These are phyloP conservation scores for Pleuronectes platessa DNA, from an alignment of 2,113 vertebrate genomes.

Conservation along the genomic window DNA sequence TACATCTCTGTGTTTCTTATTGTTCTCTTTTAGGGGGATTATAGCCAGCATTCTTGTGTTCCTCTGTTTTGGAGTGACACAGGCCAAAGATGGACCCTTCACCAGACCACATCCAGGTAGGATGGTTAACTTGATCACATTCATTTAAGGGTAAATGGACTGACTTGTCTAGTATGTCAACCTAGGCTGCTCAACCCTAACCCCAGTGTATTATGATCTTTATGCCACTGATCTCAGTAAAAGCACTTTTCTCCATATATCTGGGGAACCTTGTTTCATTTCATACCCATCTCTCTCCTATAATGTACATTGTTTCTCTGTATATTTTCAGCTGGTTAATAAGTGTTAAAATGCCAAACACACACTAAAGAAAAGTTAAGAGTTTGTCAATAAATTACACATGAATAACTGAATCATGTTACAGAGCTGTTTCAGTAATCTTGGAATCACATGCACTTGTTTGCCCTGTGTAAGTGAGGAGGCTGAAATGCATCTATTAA, in stretches of 20 bases:
- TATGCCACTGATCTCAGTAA: no score
- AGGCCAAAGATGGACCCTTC: slow-evolving; percentile 98
- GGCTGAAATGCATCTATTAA: not conserved
- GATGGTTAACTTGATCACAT: not conserved
- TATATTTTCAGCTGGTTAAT: not conserved
- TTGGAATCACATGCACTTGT: not conserved
- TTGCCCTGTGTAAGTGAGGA: not conserved
- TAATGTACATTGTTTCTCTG: no score
- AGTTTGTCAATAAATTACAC: not conserved
- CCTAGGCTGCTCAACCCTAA: not conserved
- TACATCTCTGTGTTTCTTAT: slow-evolving; percentile 11
- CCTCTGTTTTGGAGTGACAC: slow-evolving; percentile 97
- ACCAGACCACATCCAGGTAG: slow-evolving; percentile 98
- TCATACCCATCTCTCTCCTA: no score
- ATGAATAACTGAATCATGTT: not conserved
- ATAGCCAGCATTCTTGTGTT: slow-evolving; percentile 98
- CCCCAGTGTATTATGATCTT: no score
- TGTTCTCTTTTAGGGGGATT: slow-evolving; percentile 88
- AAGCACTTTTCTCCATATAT: no score
- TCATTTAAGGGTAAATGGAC: not conserved
- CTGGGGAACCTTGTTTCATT: no score
- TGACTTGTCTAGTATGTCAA: not conserved
- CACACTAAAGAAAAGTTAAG: not conserved
- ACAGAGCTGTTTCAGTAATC: not conserved
- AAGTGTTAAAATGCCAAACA: not conserved